Base-by-base conservation (phyloP, 2,888 invertebrate genomes). In the Sarcophaga carnaria region DNA sequence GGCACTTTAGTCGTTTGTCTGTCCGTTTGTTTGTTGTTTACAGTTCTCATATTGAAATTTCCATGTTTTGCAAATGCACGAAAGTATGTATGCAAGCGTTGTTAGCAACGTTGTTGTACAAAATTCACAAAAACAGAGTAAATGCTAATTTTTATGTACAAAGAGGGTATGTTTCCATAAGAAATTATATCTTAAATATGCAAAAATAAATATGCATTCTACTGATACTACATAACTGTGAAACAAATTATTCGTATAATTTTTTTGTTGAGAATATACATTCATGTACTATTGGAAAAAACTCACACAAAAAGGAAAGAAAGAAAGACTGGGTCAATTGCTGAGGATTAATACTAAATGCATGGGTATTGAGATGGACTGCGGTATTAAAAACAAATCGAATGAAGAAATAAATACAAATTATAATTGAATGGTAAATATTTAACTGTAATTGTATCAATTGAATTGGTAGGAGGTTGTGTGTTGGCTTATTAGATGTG, bases 131-230 rank as follows among this genome's bases (percentile, higher is more conserved):
- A 78, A 72, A 62, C 69, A 78, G 78, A 83, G 83, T 74, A 74
- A 78, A 84, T 84, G 84, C 71, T 76, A 84, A 80, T 80, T 80
- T 83, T 74, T 80, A 64, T 27, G 60, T 64, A 8, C 37, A 37
- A 83, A 76, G 70, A 71, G 66, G 84, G 70, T 76, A 54, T 54
- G 37, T 54, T 14, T 4, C 12, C 12, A 54, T 14, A 14, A 54
- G 54, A 54, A 54, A 54, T 54, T 54, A 17, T 54, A 54, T 54
- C 4, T 54, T 12, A 54, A 54, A 54, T 54, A 54, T 54, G 54
- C 54, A 54, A 17, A 54, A 54, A 54, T 54, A 37, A 37, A 37
- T 37, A 37, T 37, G 37, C 37, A 37, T 37, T 37, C 37, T 8
- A 37, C 8, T 10, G 37, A 37, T 37, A 37, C 37, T 37, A 37